Evolutionary conservation across 2,797 vertebrate genomes (phyloP), one percentile per base, ranked within the genome.

Genomic region (Cichlasoma orientale): DNA sequence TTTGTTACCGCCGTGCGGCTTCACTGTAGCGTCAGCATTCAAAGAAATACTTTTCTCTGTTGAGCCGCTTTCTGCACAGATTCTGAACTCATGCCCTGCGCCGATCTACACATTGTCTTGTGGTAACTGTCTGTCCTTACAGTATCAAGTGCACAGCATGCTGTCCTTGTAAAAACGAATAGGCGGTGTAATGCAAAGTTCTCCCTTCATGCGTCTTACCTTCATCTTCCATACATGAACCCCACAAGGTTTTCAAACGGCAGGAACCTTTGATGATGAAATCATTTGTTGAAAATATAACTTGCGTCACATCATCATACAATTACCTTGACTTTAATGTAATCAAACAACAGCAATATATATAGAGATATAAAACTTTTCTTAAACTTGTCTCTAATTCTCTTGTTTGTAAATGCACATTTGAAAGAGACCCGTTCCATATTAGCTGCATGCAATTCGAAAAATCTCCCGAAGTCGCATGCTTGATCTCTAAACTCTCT

Each of bases 371-470:
- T 27, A 27, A 27, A 27, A 27, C 27, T 27, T 27, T 3, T 19
- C 50, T 52, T 3, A 3, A n/a, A 53, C 19, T 8, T 29, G 3
- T 16, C 7, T 23, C 21, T 36, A 36, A 69, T n/a, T 33, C 72
- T 21, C 8, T 54, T 79, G 12, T 84, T 73, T 59, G 11, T 44
- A 36, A 16, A 75, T 23, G 19, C n/a, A 33, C 61, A 70, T 52
- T 36, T 18, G 1, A 25, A 50, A 25, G 23, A 57, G 69, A 38
- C n/a, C 23, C 7, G 12, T 36, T 79, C 68, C 56, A 75, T 85
- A 74, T 44, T 86, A 82, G 89, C 56, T 55, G 78, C 57, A 80
- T 73, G 72, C 76, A 89, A 88, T 82, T 78, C 82, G 55, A 87
- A 29, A n/a, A 69, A 75, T 82, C 50, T 72, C 82, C 47, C 70